phyloP scores from a whole-genome alignment of 2,888 invertebrate genomes.

The Standfussiana lucernea region DNA sequence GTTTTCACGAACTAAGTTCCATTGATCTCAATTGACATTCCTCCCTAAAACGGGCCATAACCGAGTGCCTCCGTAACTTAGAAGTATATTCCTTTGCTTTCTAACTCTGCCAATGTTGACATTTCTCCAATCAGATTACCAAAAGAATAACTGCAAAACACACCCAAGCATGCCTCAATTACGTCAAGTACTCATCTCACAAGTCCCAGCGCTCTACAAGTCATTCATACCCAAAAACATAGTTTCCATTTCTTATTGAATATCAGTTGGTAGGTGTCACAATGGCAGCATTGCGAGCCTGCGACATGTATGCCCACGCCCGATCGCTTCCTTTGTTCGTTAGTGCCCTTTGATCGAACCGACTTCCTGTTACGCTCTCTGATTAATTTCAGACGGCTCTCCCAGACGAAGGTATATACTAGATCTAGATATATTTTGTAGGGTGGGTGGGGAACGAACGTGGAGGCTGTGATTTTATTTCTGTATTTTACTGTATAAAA shows the following conservation, averaged over 20 bases:
- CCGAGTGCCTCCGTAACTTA: background rate
- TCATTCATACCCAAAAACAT: conserved; percentile 26
- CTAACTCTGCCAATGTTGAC: background rate
- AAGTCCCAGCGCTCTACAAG: conserved; percentile 31
- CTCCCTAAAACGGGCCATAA: background rate
- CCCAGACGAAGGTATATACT: conserved; percentile 59
- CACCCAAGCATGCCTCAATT: background rate
- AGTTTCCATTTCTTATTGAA: conserved; percentile 63
- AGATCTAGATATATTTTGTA: conserved; percentile 51
- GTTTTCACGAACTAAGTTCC: background rate
- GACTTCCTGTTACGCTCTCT: conserved; percentile 67
- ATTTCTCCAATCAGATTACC: background rate
- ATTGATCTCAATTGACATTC: background rate
- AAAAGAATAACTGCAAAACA: background rate
- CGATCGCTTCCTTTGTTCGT: conserved; percentile 69
- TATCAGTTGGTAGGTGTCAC: conserved; percentile 52
- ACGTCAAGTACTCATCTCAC: background rate
- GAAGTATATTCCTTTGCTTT: background rate
- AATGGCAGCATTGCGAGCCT: conserved; percentile 44
- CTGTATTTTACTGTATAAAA: conserved; percentile 13
- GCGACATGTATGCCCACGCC: conserved; percentile 61
- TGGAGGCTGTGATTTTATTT: conserved; percentile 33
- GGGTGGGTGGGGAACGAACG: conserved; percentile 11
- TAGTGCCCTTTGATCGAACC: conserved; percentile 66
- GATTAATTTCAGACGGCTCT: conserved; percentile 66